A percentile compares a stretch with the other conserved stretches of the same genome.
phyloP scores from a whole-genome alignment of 2,888 invertebrate species.

The Eulithis prunata region DNA sequence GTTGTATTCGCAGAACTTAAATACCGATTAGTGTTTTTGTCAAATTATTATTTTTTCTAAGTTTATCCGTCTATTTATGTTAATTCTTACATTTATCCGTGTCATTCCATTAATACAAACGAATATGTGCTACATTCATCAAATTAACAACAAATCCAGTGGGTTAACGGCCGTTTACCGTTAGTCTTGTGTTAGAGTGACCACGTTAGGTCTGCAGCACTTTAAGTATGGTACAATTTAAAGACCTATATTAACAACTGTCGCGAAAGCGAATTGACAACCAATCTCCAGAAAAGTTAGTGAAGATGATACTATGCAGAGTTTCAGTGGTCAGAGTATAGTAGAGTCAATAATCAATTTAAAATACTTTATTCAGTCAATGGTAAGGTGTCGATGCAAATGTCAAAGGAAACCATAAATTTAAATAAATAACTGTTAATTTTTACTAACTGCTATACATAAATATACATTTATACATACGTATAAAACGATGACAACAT shows the following conservation, averaged over 20 bases:
- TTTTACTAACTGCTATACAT: background rate
- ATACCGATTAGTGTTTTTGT: constrained; percentile 13
- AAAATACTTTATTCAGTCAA: constrained; percentile 11
- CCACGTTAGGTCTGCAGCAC: no score
- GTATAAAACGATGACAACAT: no score
- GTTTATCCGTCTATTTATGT: constrained; percentile 6
- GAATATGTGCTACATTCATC: constrained; percentile 22
- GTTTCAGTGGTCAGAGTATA: no score
- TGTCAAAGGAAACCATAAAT: constrained; percentile 14
- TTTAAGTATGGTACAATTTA: no score
- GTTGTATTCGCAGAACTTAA: constrained; percentile 14
- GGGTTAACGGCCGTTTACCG: constrained; percentile 37
- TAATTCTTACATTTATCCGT: constrained; percentile 15
- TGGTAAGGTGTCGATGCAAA: constrained; percentile 4
- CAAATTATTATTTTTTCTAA: constrained; percentile 5
- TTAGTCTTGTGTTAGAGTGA: constrained; percentile 7
- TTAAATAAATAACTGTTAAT: background rate
- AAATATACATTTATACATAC: no score
- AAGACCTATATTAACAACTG: no score
- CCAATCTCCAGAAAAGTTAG: no score
- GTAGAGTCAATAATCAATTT: constrained; percentile 3
- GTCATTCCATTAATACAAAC: constrained; percentile 14
- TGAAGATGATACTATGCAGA: no score
- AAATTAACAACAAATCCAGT: constrained; percentile 32
- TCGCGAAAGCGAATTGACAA: no score